Evolutionary conservation across 2,888 invertebrate species (phyloP).

Genomic region (Cephus sareptanus): DNA sequence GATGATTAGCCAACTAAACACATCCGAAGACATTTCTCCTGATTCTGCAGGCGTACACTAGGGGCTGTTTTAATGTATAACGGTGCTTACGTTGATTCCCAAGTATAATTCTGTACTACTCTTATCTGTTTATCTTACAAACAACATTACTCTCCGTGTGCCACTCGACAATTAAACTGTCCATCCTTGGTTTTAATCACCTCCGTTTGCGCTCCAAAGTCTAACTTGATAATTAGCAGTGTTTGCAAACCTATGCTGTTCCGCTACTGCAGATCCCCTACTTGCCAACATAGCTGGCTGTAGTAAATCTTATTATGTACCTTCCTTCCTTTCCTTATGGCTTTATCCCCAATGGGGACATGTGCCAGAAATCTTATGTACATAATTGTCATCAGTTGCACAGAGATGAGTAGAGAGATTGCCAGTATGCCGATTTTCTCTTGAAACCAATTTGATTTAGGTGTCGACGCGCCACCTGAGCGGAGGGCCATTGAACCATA

Average conservation of each 20-base stretch:
- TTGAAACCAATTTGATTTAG: too few species aligned
- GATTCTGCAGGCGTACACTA: conserved; percentile 26
- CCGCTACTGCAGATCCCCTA: not conserved
- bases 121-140: not conserved
- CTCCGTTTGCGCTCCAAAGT: not conserved
- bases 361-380: too few species aligned
- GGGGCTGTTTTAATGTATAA: not conserved
- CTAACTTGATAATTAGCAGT: not conserved
- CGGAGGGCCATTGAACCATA: too few species aligned
- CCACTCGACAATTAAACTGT: not conserved
- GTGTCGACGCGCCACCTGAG: too few species aligned
- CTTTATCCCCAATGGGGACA: too few species aligned
- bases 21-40: conserved; percentile 50
- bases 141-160: not conserved
- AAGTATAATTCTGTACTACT: not conserved
- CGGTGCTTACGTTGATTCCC: not conserved
- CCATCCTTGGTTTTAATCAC: not conserved
- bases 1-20: conserved; percentile 40
- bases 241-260: not conserved
- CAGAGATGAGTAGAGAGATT: too few species aligned
- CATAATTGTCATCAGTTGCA: too few species aligned
- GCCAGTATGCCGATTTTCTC: too few species aligned
- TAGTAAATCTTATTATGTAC: not conserved
- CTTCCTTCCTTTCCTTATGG: too few species aligned
- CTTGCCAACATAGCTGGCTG: not conserved